These are phyloP conservation scores for Microcebus jonahi DNA, from an alignment of 2,113 vertebrate species.

Conservation along the genomic window DNA sequence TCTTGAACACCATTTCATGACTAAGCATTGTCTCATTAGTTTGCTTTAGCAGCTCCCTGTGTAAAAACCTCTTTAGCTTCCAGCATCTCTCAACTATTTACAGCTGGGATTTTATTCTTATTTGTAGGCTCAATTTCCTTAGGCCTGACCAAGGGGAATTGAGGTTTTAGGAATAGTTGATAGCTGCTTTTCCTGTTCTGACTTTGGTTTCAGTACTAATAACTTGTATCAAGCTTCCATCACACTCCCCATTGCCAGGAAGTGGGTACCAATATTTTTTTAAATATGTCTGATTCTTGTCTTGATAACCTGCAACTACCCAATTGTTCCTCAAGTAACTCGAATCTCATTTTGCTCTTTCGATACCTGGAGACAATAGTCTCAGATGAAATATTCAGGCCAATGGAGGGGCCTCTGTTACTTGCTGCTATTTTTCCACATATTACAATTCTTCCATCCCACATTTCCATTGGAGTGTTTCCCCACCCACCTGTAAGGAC, in stretches of 20 bases:
- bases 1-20: conserved; percentile 22
- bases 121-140: background rate
- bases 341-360: background rate
- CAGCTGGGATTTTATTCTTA: background rate
- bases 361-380: background rate
- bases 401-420: background rate
- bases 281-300: background rate
- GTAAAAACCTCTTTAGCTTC: background rate
- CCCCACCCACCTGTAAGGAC: background rate
- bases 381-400: background rate
- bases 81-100: background rate
- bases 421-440: background rate
- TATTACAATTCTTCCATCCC: background rate
- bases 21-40: background rate
- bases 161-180: background rate
- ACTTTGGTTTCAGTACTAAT: background rate
- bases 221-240: background rate
- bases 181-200: background rate
- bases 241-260: background rate
- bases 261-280: background rate
- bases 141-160: background rate
- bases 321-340: background rate
- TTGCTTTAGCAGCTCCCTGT: background rate
- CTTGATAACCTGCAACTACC: background rate
- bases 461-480: background rate